Evolutionary conservation across 2,113 vertebrate species (phyloP), one percentile per base, ranked within the genome.

Genomic region (Coturnix japonica): DNA sequence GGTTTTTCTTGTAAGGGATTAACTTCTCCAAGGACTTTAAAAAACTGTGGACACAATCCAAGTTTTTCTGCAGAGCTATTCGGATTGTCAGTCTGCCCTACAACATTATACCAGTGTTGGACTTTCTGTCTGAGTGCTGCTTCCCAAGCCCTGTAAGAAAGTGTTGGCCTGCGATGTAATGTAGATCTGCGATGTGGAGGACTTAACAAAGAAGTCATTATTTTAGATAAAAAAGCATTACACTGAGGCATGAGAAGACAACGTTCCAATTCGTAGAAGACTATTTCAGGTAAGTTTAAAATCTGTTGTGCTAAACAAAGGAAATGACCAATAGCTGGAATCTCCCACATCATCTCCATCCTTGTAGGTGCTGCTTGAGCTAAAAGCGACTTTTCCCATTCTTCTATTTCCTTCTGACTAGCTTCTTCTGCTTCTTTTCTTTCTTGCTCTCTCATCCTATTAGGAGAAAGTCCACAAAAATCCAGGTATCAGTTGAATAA

Each of bases 181-280:
- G 98, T 98, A 79, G 98, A 91, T 97, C 99, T 98, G 49, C 98
- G 97, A 95, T 99, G 98, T 30, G 98, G 97, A 82, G 98, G 98
- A 90, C 98, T 98, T 85, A 99, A 97, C 26, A 99, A 96, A 92
- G 99, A 99, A 95, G 99, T 99, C 98, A 99, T 99, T 96, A 99
- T 98, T 98, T 99, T 99, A 85, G 98, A 98, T 64, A 99, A 96
- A 95, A 99, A 99, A 73, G 94, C 85, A 95, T 98, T 99, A 96
- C 98, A 99, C 60, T 99, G 99, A 74, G 99, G 99, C 98, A 99
- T 99, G 63, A 99, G 96, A 95, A 99, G 98, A 96, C 99, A 99
- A 69, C 99, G 98, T 95, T 99, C 99, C 90, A 99, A 97, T 95
- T 99, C 99, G 77, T 98, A 99, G 97, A 99, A 99, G 47, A 99